Percentiles rank a stretch among this genome's conserved stretches.
These are phyloP conservation scores for Trididemnum clinides DNA, from an alignment of 23 tunicate genomes.

Conservation along the genomic window DNA sequence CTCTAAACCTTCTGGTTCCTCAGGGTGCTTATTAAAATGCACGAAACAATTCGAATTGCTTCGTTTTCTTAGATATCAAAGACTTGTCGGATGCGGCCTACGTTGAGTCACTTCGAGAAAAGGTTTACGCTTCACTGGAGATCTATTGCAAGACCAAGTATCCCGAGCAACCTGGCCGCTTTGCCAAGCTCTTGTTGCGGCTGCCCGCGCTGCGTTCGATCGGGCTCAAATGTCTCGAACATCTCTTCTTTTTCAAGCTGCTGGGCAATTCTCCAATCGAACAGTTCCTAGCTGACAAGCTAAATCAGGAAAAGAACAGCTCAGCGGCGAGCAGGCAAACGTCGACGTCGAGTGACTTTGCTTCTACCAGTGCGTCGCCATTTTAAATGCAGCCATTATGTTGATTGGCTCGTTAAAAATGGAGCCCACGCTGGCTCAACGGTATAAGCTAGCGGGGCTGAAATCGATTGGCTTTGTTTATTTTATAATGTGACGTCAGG, in stretches of 20 bases:
- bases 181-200: slow-evolving; percentile 95
- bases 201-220: slow-evolving; percentile 99
- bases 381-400: too few relatives aligned
- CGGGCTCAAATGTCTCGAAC: slow-evolving; percentile 97
- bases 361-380: slow-evolving; percentile 4
- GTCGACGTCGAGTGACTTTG: slow-evolving; percentile 6
- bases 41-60: too few relatives aligned
- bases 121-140: slow-evolving; percentile 98
- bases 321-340: neutral
- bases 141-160: slow-evolving; percentile 94
- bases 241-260: slow-evolving; percentile 88
- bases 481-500: too few relatives aligned
- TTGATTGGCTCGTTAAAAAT: too few relatives aligned
- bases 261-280: slow-evolving; percentile 93
- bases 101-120: slow-evolving; percentile 87
- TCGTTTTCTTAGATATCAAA: slow-evolving; percentile 76
- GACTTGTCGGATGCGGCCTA: slow-evolving; percentile 65
- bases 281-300: slow-evolving; percentile 84
- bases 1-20: too few relatives aligned
- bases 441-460: too few relatives aligned
- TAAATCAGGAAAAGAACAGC: slow-evolving; percentile 31
- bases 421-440: too few relatives aligned
- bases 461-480: too few relatives aligned
- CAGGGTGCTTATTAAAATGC: too few relatives aligned
- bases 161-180: slow-evolving; percentile 96